phyloP scores from a whole-genome alignment of 2,888 invertebrate genomes.

The Coremacera marginata region DNA sequence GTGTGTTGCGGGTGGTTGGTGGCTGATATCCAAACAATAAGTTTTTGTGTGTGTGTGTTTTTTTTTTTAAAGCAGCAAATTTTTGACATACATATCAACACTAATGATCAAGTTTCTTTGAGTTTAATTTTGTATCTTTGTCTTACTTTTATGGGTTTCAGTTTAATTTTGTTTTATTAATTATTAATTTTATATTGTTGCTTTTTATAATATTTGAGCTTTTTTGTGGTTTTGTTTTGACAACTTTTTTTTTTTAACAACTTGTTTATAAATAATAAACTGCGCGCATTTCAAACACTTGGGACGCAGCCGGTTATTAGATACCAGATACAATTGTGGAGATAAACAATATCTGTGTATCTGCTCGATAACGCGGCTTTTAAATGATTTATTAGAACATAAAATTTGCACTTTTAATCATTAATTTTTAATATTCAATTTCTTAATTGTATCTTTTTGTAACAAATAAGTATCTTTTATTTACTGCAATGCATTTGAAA shows the following conservation, averaged over 20 bases:
- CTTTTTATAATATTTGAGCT: not conserved
- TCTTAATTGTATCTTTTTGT: constrained; percentile 16
- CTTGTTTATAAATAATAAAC: not conserved
- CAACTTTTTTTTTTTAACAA: constrained; percentile 8
- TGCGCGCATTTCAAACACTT: not conserved
- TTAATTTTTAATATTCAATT: not conserved
- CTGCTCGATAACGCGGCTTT: not conserved
- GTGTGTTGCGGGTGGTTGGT: too few species aligned
- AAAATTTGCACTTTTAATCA: not conserved
- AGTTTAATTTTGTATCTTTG: not conserved
- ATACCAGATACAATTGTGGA: not conserved
- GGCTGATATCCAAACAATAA: too few species aligned
- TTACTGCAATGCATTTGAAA: constrained; percentile 11
- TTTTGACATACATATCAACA: too few species aligned
- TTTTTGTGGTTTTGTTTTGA: constrained; percentile 18
- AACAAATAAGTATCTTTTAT: constrained; percentile 21
- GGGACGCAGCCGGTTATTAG: not conserved
- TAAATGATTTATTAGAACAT: too few species aligned
- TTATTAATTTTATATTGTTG: not conserved
- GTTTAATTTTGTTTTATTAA: not conserved
- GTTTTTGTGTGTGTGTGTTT: too few species aligned
- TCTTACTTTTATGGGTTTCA: not conserved
- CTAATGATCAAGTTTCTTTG: not conserved
- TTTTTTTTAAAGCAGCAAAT: too few species aligned
- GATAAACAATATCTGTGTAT: not conserved